Evolutionary conservation across 2,113 vertebrate species (phyloP).

Genomic region (Pomatostomus ruficeps): DNA sequence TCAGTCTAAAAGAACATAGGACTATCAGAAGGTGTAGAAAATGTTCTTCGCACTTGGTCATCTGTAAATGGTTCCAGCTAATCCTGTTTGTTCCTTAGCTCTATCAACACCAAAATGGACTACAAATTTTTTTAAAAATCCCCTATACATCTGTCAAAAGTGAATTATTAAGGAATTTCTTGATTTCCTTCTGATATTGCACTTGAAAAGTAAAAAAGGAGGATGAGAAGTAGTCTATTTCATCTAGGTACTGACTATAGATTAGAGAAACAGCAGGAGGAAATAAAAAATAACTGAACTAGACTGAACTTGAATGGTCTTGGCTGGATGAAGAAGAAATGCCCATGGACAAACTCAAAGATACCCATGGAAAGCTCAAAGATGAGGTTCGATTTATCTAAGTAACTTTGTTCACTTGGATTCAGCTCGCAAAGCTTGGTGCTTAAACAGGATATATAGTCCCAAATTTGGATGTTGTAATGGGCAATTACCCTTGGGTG

Average conservation of each 20-base stretch:
- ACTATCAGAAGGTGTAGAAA: not conserved
- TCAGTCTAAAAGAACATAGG: not conserved
- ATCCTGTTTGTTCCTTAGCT: constrained; percentile 47
- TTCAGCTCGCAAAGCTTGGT: not conserved
- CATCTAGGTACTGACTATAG: constrained; percentile 26
- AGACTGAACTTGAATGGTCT: not conserved
- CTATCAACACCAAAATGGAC: constrained; percentile 37
- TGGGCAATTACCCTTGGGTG: not conserved
- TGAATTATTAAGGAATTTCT: constrained; percentile 53
- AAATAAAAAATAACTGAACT: not conserved
- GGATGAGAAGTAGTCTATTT: constrained; percentile 42
- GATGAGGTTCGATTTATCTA: not conserved
- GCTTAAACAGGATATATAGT: not conserved
- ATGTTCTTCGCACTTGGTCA: not conserved
- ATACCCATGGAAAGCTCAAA: constrained; percentile 20
- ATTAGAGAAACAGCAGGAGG: not conserved
- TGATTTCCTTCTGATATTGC: constrained; percentile 60
- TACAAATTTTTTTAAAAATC: not conserved
- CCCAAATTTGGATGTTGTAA: not conserved
- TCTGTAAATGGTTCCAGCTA: not conserved
- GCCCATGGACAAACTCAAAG: not conserved
- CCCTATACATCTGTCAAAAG: not conserved
- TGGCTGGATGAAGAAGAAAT: not conserved
- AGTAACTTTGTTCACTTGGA: constrained; percentile 44
- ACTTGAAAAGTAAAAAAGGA: constrained; percentile 58